Base-by-base conservation (phyloP, 2,113 vertebrate genomes). In the Vireo altiloquus region DNA sequence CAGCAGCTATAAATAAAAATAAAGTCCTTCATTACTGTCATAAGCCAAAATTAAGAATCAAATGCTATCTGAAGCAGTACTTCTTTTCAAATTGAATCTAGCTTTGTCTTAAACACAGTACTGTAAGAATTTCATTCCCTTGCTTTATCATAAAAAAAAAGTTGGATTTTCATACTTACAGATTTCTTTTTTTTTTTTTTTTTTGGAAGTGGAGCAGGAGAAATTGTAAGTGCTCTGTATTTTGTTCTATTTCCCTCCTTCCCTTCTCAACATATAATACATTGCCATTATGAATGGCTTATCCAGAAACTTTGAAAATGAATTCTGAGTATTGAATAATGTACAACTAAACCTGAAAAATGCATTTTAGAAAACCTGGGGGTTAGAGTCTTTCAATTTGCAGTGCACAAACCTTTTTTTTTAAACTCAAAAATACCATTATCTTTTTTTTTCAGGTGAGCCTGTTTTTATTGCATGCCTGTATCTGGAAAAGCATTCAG, bases 251-350 rank as follows among this genome's bases (percentile, higher is more conserved):
- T 92, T 76, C 27, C 7, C 5, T 78, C 9, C 15, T 79, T 87
- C 54, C 24, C 10, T 42, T 82, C n/a, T 78, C 12, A 71, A 46
- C 6, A 17, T 83, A 8, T 63, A 82, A 82, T 82, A 28, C 4
- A 25, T 86, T 93, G 35, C 35, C 14, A 57, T 88, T 95, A 40
- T 50, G 54, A 93, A 87, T 44, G 63, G 15, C 42, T 95, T 91
- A 72, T 82, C 35, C 81, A 82, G 64, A 78, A 94, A 66, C n/a
- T 42, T 33, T 30, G 42, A 70, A 92, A 87, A 94, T 86, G 18
- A 94, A 77, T 86, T 89, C 61, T 70, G 52, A 90, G 90, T 91
- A 90, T 88, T 96, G 89, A 94, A 89, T 88, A 89, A 92, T 79
- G 31, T 47, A 79, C 79, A 85, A 50, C 42, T 82, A 91, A 95